Base-by-base conservation (phyloP, 2,888 invertebrate species). In the Lathronympha strigana region DNA sequence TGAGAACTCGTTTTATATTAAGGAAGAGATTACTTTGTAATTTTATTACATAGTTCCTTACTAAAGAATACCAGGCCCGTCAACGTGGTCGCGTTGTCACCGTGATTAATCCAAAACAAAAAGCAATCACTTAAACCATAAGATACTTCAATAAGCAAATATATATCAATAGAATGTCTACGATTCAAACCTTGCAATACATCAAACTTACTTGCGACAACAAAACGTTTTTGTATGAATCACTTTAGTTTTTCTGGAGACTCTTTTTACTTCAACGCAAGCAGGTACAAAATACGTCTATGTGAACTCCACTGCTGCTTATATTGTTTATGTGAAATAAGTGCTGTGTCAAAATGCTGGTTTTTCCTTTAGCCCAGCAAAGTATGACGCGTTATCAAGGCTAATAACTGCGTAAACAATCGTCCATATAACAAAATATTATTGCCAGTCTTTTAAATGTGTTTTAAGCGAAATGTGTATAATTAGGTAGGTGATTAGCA, bases 261-360 rank as follows among this genome's bases (percentile, higher is more conserved):
- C 23, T 21, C 54, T 38, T 54, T 25, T 2, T 15, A 38, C 15
- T 23, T 54, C 17, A 57, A n/a, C n/a, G 9, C 28, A 19, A 17
- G 36, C 15, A 43, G 38, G 45, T 45, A 47, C n/a, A 47, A 23
- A 55, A 55, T 17, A 17, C 40, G 45, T 57, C 25, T 43, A 19
- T 19, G 31, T 21, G 6, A 13, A 28, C 19, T 45, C 28, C 3
- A 57, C 45, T 31, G 45, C 43, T 13, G 15, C n/a, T 45, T 15
- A 4, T 21, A 17, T 9, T 57, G 17, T 31, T 57, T 45, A 45
- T 57, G 57, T 57, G 57, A 45, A 57, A 57, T 57, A 57, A 57
- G 31, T 57, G 31, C 31, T 45, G 13, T 45, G 57, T 57, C 6
- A 31, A 43, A 57, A 45, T 31, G 43, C 43, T 21, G 43, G 57